Evolutionary conservation across 2,797 vertebrate genomes (phyloP), one percentile per base, ranked within the genome.

Genomic region (Melanotaenia maccullochi): DNA sequence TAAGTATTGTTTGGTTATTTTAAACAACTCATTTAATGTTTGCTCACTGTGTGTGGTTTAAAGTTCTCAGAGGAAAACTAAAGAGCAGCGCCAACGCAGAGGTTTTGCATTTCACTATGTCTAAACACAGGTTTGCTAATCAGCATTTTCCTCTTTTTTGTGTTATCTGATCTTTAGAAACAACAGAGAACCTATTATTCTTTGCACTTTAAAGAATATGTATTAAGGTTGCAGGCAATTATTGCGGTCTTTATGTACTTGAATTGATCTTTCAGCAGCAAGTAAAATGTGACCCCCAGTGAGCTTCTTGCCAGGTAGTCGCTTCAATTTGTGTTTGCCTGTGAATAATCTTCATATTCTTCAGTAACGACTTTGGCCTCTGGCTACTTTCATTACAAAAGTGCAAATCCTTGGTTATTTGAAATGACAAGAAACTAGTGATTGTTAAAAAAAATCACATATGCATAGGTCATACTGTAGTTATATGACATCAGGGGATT

Each of bases 331-430:
- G 57, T 73, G 44, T 76, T 71, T 70, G 2, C 24, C 2, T 25
- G 20, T 28, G 57, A 64, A 33, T 67, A 60, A 68, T 76, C 9
- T 79, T 71, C 61, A 30, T 65, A 68, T 75, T 60, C 57, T 52
- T 51, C 16, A 0, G 54, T 79, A 79, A 89, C 77, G 64, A 68
- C 33, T 61, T 68, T 16, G 24, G 52, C 56, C 47, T 79, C 54
- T 68, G 32, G 22, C 38, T 20, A 42, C 8, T 60, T 32, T 18
- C 32, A 30, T 62, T 61, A 22, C 68, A 73, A 16, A 52, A 30
- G 22, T 44, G 16, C 0, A 0, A 33, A 47, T 30, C 58, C 51
- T 0, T 35, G 30, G 32, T 71, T 57, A n/a, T 57, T 9, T 65
- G 33, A 66, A 57, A 66, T 44, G 9, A 72, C 76, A 73, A 65